Base-by-base conservation (phyloP, 2,888 invertebrate species). In the Synergus japonicus region DNA sequence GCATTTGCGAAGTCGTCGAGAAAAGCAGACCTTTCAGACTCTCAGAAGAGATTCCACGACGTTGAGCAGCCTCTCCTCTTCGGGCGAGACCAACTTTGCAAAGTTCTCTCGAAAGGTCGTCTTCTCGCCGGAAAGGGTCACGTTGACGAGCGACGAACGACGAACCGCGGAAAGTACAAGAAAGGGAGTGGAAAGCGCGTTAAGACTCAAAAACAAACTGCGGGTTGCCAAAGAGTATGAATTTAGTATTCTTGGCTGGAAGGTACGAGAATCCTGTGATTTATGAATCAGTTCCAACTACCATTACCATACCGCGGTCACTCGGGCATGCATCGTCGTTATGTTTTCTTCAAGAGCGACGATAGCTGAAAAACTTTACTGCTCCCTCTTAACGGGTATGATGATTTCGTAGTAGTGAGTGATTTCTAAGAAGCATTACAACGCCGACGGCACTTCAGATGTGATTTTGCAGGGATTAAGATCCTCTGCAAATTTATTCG, bases 61-160 rank as follows among this genome's bases (percentile, higher is more conserved):
- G 15, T n/a, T 13, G 46, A 69, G 7, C 73, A 54, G 37, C 76
- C 64, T 77, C 65, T 77, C 13, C 43, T 37, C 77, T 79, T 81
- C 22, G 64, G 13, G 22, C 54, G 22, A 65, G 41, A 49, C 22
- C 18, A 22, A 64, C 46, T 67, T 76, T 44, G 3, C 58, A 13
- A 58, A 78, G 69, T 79, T 81, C 76, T 78, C 79, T 76, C 65
- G 76, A 76, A 67, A 64, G 79, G 79, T 81, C 79, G 78, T 58
- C 44, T 49, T 79, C 64, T 63, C 78, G 18, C 46, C 73, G 64
- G 22, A 18, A 10, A 65, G 49, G 73, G 65, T 79, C 78, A 79
- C 58, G 76, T 49, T 54, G 77, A 66, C 64, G 37, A 41, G 41
- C 58, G 4, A 58, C 18, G 58, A 58, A 10, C 18, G 2, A 58